Evolutionary conservation across 1,140 invertebrate genomes (phyloP).

Genomic region (Drosophila lowei): DNA sequence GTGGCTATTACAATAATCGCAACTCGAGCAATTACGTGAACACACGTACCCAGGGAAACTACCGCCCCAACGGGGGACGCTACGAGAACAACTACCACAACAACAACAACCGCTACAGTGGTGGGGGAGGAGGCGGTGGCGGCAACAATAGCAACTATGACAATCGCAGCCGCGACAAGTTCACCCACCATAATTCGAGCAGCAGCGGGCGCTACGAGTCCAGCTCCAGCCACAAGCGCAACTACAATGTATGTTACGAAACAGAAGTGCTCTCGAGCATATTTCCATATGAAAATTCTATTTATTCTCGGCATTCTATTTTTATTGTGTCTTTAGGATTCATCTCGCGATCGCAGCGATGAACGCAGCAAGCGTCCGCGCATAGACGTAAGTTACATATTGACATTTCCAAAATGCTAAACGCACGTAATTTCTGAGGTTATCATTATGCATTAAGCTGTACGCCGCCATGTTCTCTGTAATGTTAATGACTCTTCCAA

Average conservation of each 20-base stretch:
- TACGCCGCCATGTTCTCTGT: slow-evolving; percentile 49
- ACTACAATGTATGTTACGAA: slow-evolving; percentile 61
- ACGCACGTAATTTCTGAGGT: slow-evolving; percentile 33
- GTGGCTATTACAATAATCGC: slow-evolving; percentile 73
- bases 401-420: slow-evolving; percentile 28
- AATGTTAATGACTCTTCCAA: slow-evolving; percentile 78
- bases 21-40: slow-evolving; percentile 76
- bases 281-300: neutral
- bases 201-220: slow-evolving; percentile 71
- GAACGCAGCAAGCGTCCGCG: slow-evolving; percentile 73
- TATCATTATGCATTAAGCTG: slow-evolving; percentile 42
- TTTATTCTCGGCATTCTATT: slow-evolving; percentile 6
- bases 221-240: slow-evolving; percentile 66
- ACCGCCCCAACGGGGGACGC: slow-evolving; percentile 63
- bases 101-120: slow-evolving; percentile 57
- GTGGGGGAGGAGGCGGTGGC: slow-evolving; percentile 29
- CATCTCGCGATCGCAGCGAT: slow-evolving; percentile 71
- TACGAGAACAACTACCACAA: slow-evolving; percentile 71
- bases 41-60: slow-evolving; percentile 70
- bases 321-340: slow-evolving; percentile 55
- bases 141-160: slow-evolving; percentile 67
- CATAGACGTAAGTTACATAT: slow-evolving; percentile 74
- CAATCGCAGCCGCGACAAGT: slow-evolving; percentile 68
- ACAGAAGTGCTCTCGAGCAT: neutral
- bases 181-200: slow-evolving; percentile 66